phyloP scores from a whole-genome alignment of 2,888 invertebrate species.

The Watsonalla cultraria region DNA sequence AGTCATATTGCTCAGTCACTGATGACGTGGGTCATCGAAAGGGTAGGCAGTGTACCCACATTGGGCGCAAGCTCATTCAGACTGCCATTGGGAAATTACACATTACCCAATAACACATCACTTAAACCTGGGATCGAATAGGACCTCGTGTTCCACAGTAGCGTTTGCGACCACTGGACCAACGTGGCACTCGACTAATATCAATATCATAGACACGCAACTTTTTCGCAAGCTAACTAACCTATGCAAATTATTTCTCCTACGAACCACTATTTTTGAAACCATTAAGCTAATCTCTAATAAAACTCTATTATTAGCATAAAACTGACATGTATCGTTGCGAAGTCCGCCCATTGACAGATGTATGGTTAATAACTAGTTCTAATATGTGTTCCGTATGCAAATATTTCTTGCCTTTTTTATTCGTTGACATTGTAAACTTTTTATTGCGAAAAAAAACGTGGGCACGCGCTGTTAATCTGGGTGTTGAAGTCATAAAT shows the following conservation, averaged over 20 bases:
- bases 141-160: not conserved
- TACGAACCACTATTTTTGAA: slow-evolving; percentile 23
- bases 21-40: slow-evolving; percentile 38
- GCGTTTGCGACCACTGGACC: slow-evolving; percentile 1
- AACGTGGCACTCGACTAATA: too few species aligned
- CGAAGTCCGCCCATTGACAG: slow-evolving; percentile 58
- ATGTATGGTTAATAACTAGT: slow-evolving; percentile 41
- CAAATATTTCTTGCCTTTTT: slow-evolving; percentile 48
- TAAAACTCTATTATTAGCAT: slow-evolving; percentile 54
- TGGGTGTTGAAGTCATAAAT: slow-evolving; percentile 29
- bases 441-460: slow-evolving; percentile 54
- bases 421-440: slow-evolving; percentile 34
- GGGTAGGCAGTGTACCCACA: too few species aligned
- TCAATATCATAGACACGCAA: too few species aligned
- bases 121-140: too few species aligned
- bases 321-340: slow-evolving; percentile 52
- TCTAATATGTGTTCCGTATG: slow-evolving; percentile 58
- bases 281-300: slow-evolving; percentile 37
- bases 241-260: slow-evolving; percentile 9
- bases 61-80: slow-evolving; percentile 23
- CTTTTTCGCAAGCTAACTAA: too few species aligned
- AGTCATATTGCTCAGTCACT: slow-evolving; percentile 16
- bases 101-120: too few species aligned
- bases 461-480: slow-evolving; percentile 60
- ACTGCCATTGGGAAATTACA: not conserved